Percentiles rank a stretch among this genome's conserved stretches.
These are phyloP conservation scores for Lasioglossum calceatum DNA, from an alignment of 2,888 invertebrate genomes.

Conservation along the genomic window DNA sequence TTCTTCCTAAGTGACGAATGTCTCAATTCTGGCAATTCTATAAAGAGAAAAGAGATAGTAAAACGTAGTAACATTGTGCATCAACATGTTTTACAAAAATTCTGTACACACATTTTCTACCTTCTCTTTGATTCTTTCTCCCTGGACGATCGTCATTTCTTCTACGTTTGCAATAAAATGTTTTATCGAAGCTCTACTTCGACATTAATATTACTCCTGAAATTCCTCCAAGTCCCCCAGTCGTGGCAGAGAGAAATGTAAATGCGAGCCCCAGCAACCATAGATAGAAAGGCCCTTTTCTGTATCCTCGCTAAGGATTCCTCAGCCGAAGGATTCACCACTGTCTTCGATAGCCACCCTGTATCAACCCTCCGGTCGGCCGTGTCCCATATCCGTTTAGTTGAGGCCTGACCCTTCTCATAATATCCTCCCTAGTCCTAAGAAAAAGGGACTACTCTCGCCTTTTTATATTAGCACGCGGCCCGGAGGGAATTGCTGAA, in stretches of 20 bases:
- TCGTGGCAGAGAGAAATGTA: constrained; percentile 39
- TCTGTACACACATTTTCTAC: background rate
- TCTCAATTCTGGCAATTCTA: background rate
- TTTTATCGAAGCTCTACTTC: background rate
- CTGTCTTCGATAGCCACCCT: constrained; percentile 50
- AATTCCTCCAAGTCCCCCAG: background rate
- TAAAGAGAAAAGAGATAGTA: background rate
- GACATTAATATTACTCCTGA: background rate
- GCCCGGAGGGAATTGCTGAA: constrained; percentile 10
- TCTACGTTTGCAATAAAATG: background rate
- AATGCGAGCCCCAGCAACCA: constrained; percentile 56
- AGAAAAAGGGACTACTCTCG: background rate
- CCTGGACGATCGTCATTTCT: background rate
- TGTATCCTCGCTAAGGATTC: constrained; percentile 51
- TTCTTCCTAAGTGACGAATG: background rate
- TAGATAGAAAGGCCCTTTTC: constrained; percentile 63
- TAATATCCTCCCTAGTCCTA: constrained; percentile 21
- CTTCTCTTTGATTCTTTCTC: background rate
- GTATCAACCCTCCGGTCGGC: constrained; percentile 27
- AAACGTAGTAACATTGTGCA: background rate
- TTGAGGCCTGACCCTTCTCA: constrained; percentile 39
- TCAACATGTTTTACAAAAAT: background rate
- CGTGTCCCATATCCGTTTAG: constrained; percentile 42
- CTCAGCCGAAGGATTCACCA: constrained; percentile 54
- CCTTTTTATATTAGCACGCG: constrained; percentile 28